Conservation (phyloP, 2,113 vertebrate genomes). For the Parotia lawesii region DNA sequence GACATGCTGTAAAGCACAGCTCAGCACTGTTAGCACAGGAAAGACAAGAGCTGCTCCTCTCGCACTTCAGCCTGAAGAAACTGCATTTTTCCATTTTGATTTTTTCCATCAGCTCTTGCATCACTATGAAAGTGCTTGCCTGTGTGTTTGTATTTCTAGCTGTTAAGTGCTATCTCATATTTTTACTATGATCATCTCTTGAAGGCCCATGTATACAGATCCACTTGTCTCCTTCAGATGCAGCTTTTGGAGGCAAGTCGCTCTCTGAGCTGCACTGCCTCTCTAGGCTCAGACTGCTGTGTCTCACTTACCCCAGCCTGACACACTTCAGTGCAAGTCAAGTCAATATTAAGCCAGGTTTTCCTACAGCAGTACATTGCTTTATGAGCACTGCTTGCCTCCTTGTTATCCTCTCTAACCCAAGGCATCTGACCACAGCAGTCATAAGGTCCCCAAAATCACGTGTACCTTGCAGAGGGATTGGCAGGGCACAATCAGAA, state of each 20-base stretch:
- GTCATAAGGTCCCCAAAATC: neutral
- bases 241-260: neutral
- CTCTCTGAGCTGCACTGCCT: neutral
- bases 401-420: neutral
- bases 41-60: neutral
- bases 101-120: neutral
- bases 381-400: neutral
- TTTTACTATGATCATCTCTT: neutral
- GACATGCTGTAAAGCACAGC: neutral
- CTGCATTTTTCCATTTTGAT: neutral
- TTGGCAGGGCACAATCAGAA: neutral
- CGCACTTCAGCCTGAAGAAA: neutral
- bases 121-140: rapidly evolving
- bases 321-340: neutral
- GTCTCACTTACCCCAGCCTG: neutral
- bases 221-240: neutral
- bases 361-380: neutral
- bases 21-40: neutral
- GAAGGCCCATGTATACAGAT: neutral
- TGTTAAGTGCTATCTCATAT: neutral
- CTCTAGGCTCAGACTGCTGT: neutral
- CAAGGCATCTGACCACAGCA: neutral
- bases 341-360: neutral
- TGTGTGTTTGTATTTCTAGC: neutral
- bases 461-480: neutral